Conservation (phyloP, 2,797 vertebrate species). For the Dendrocincla fuliginosa region DNA sequence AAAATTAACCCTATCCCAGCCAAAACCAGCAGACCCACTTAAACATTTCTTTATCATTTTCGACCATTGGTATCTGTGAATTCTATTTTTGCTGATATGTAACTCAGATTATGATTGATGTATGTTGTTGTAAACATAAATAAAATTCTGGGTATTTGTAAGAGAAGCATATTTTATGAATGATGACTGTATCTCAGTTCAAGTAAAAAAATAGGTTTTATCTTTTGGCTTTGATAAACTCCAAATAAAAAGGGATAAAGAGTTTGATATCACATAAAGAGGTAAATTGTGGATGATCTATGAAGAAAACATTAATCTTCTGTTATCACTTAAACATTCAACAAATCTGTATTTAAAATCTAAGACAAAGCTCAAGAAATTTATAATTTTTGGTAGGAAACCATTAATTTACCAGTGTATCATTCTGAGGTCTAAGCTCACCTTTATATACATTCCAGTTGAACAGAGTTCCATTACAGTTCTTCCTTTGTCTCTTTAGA, state of each 20-base stretch:
- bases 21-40: background rate
- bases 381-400: constrained; percentile 46
- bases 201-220: constrained; percentile 33
- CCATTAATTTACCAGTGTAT: background rate
- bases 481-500: background rate
- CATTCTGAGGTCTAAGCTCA: too few relatives aligned
- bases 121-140: background rate
- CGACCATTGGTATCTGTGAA: background rate
- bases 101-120: background rate
- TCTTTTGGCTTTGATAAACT: constrained; percentile 54
- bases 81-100: constrained; percentile 3
- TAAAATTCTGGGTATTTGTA: constrained; percentile 12
- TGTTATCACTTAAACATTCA: constrained; percentile 37
- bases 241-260: constrained; percentile 41
- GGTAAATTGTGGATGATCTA: constrained; percentile 30
- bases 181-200: constrained; percentile 28
- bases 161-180: constrained; percentile 14
- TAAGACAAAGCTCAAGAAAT: too few relatives aligned
- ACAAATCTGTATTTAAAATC: constrained; percentile 5
- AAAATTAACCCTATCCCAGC: background rate
- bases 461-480: background rate
- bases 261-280: constrained; percentile 37
- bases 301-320: constrained; percentile 53
- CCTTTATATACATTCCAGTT: background rate
- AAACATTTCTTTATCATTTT: background rate